Evolutionary conservation across 2,113 vertebrate species (phyloP), one percentile per base, ranked within the genome.

Genomic region (Chionomys nivalis): DNA sequence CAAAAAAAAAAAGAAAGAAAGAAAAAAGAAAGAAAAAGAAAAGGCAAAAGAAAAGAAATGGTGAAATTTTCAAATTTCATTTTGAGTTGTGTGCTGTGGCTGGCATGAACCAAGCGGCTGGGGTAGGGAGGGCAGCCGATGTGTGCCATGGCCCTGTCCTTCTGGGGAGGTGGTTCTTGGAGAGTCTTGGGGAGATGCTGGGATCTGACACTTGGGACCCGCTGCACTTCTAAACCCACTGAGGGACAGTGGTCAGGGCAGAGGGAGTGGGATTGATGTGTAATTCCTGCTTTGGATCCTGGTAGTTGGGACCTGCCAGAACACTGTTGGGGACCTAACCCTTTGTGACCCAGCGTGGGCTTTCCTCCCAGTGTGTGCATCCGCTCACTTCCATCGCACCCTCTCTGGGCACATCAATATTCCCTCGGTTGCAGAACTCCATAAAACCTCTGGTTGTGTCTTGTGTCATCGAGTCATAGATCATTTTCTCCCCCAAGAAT

Each of bases 401-500:
- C 66, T 91, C 78, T 17, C 47, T 0, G 19, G 78, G 6, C 72
- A 39, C 85, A 72, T 68, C 19, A 23, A 91, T 72, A 87, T 85
- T 26, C 82, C 42, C 77, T 1, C n/a, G 0, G 47, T 55, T 76
- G 6, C 52, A 88, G 66, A 73, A 91, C 97, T 96, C 91, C 95
- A 95, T 87, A 31, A 82, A 89, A 13, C 55, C 9, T 42, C 93
- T 92, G 1, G 77, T 83, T 7, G 8, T 68, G 85, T 72, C 85
- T 93, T 70, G 93, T 24, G 0, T 66, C 92, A 70, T 93, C 92
- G 58, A 0, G 82, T 70, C 93, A 90, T 66, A 36, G 81, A 89
- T 90, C 92, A 88, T 86, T 87, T 88, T 96, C 87, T 75, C n/a
- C 92, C 26, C 24, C 42, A 73, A n/a, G 87, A 86, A 47, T 49